phyloP scores from a whole-genome alignment of 2,797 vertebrate species.

The Urocyon cinereoargenteus region DNA sequence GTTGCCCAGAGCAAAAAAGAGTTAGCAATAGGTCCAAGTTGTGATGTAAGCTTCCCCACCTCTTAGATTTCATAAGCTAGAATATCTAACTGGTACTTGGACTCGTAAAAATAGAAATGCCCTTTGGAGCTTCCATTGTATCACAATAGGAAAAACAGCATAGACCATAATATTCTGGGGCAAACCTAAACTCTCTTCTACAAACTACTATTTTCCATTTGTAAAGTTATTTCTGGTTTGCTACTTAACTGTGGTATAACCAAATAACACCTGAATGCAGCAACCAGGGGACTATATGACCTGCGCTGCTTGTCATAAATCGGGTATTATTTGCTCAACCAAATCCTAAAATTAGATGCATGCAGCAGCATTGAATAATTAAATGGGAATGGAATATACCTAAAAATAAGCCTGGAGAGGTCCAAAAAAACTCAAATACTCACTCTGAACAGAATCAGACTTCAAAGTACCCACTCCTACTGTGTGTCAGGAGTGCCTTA shows the following conservation, averaged over 20 bases:
- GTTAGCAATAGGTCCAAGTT: neutral
- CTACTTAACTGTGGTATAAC: neutral
- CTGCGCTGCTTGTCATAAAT: neutral
- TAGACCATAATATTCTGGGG: neutral
- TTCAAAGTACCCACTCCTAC: neutral
- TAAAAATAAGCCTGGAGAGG: neutral
- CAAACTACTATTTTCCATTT: neutral
- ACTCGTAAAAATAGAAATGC: neutral
- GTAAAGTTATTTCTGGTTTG: neutral
- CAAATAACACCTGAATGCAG: neutral
- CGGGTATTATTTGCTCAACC: neutral
- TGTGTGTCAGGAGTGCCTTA: neutral
- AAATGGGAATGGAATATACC: neutral
- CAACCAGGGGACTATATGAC: neutral
- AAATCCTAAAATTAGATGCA: neutral
- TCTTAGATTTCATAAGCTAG: neutral
- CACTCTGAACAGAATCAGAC: neutral
- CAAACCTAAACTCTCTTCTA: neutral
- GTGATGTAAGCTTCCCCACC: neutral
- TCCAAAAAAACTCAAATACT: neutral
- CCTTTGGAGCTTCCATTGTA: neutral
- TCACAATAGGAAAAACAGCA: neutral
- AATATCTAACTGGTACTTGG: neutral
- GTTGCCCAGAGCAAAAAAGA: neutral
- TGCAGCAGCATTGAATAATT: neutral